These are phyloP conservation scores for Thysanoteuthis rhombus DNA, from an alignment of 2,888 invertebrate species.

Conservation along the genomic window DNA sequence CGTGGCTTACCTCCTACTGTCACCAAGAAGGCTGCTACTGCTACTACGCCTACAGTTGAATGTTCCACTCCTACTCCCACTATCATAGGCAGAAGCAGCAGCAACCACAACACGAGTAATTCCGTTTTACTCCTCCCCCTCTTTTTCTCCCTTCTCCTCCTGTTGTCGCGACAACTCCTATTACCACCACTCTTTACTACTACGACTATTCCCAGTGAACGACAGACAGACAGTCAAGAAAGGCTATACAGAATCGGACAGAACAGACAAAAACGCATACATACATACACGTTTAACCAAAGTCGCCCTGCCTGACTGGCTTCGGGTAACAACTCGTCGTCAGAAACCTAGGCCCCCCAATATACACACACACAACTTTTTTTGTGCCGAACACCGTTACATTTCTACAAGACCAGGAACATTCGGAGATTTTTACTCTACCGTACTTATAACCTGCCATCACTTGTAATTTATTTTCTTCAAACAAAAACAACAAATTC, in stretches of 20 bases:
- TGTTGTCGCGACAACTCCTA: background rate
- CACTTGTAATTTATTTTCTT: background rate
- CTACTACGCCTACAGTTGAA: background rate
- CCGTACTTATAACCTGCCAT: background rate
- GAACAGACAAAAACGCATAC: slow-evolving; percentile 12
- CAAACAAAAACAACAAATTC: background rate
- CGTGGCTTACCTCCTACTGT: slow-evolving; percentile 12
- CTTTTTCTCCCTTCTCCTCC: background rate
- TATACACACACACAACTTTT: background rate
- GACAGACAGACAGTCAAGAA: background rate
- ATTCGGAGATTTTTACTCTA: background rate
- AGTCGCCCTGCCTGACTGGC: slow-evolving; percentile 12
- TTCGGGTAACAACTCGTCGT: background rate
- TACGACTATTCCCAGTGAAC: background rate
- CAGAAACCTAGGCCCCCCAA: background rate
- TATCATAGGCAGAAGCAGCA: too few relatives aligned
- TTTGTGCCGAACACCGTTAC: background rate
- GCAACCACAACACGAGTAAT: background rate
- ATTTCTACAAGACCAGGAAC: background rate
- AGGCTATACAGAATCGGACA: background rate
- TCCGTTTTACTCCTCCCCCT: background rate
- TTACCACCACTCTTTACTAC: background rate
- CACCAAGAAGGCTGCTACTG: background rate
- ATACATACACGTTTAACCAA: slow-evolving; percentile 12
- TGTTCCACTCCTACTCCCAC: background rate